Evolutionary conservation across 2,797 vertebrate genomes (phyloP), one percentile per base, ranked within the genome.

Genomic region (Brotula barbata): DNA sequence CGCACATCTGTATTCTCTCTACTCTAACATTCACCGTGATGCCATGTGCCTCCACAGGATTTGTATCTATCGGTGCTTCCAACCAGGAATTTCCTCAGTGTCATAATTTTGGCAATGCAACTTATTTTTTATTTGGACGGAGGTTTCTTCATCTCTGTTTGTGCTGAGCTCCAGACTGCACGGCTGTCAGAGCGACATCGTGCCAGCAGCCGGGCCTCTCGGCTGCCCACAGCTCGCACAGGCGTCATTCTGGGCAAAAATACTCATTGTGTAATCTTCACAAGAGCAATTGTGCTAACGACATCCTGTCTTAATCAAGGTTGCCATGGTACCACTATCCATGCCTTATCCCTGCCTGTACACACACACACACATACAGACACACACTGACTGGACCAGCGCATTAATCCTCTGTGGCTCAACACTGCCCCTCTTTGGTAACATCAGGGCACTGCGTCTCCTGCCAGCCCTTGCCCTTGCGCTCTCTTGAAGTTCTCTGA

Each of bases 361-460:
- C 46, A 15, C 47, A 40, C 40, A 48, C 14, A 14, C 47, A 64
- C 53, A 54, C 58, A 54, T 28, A 28, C 25, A 28, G 25, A 1
- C 7, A 28, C 37, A 50, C 41, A 5, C 14, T 7, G 15, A 20
- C 28, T 7, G 43, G 43, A 11, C 1, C 49, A 2, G 20, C 14
- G 12, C 28, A 3, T 31, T 9, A 23, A 10, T 50, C 47, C 20
- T 67, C 23, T 20, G 33, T 20, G 15, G 55, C 75, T 36, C 86
- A 72, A 86, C 85, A 83, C 75, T 76, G 81, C 81, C 87, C 40
- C 85, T 64, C 63, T 45, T 71, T 86, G 87, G 78, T 12, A 1
- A 2, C 36, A 22, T 8, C 1, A 0, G 0, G 23, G 40, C 9
- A 77, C 57, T 68, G 68, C 47, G 0, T 1, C 49, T 20, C 9